Conservation (phyloP, 2,888 invertebrate species). For the Ferrisia virgata region DNA sequence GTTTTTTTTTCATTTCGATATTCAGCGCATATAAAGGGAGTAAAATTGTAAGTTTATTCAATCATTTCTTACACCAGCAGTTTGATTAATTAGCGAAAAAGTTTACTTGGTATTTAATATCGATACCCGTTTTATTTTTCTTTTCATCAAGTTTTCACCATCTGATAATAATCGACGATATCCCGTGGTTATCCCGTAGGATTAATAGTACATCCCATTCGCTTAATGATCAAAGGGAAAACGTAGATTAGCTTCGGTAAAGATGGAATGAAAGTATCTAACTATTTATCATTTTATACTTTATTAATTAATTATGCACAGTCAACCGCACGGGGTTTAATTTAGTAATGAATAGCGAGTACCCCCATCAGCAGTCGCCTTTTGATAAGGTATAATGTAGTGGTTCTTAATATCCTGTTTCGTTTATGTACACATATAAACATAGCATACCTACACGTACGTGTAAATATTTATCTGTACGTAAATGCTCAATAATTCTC, state of each 20-base stretch:
- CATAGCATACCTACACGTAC: too few relatives aligned
- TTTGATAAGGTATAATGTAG: too few relatives aligned
- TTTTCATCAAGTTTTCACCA: constrained; percentile 11
- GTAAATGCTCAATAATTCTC: too few relatives aligned
- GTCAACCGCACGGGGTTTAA: constrained; percentile 35
- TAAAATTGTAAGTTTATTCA: too few relatives aligned
- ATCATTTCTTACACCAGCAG: constrained; percentile 1
- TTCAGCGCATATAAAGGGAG: too few relatives aligned
- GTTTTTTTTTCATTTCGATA: too few relatives aligned
- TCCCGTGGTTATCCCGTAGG: constrained; percentile 21
- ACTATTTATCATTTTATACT: constrained; percentile 41
- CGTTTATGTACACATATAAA: too few relatives aligned
- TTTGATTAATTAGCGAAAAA: constrained; percentile 18
- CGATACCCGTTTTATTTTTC: neutral
- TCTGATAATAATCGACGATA: constrained; percentile 17
- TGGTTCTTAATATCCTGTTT: too few relatives aligned
- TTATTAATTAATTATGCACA: constrained; percentile 27
- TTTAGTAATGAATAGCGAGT: constrained; percentile 34
- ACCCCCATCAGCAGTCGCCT: too few relatives aligned
- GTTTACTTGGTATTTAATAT: constrained; percentile 8
- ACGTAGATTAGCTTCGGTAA: constrained; percentile 22
- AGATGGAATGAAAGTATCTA: constrained; percentile 32
- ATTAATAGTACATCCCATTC: constrained; percentile 15
- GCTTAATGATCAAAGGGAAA: constrained; percentile 36
- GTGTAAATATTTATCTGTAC: too few relatives aligned